These are phyloP conservation scores for Sphaeridia pumilis DNA, from an alignment of 2,888 invertebrate species.

Conservation along the genomic window DNA sequence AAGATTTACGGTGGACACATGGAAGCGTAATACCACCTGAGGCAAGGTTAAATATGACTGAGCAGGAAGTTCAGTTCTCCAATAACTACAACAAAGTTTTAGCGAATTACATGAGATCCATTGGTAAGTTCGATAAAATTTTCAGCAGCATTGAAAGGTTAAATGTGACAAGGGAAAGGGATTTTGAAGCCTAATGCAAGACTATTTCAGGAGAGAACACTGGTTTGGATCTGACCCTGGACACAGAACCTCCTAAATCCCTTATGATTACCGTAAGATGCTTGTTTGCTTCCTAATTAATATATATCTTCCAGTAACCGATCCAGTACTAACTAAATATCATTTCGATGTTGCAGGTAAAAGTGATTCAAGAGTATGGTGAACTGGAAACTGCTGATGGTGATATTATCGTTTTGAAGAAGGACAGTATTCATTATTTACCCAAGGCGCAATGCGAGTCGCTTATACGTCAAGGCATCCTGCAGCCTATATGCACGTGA, in stretches of 20 bases:
- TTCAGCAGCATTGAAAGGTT: conserved; percentile 6
- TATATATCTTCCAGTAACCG: background rate
- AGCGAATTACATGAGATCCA: conserved; percentile 77
- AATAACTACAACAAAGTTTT: conserved; percentile 73
- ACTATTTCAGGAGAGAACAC: conserved; percentile 39
- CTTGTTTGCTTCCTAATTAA: background rate
- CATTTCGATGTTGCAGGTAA: conserved; percentile 42
- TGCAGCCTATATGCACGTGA: conserved; percentile 51
- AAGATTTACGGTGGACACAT: conserved; percentile 88
- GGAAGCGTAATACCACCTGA: conserved; percentile 82
- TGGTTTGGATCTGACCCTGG: conserved; percentile 73
- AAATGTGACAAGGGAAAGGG: background rate
- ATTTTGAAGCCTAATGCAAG: background rate
- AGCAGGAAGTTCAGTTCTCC: conserved; percentile 78
- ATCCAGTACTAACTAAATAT: background rate
- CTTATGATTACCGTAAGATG: conserved; percentile 70
- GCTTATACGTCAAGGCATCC: conserved; percentile 75
- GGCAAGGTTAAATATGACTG: conserved; percentile 63
- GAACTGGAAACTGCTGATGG: conserved; percentile 89
- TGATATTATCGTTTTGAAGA: conserved; percentile 73
- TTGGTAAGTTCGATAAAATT: conserved; percentile 53
- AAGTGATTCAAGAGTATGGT: conserved; percentile 81
- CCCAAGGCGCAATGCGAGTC: conserved; percentile 81
- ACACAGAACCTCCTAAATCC: conserved; percentile 81
- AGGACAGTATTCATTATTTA: conserved; percentile 80